Percentiles rank a stretch among this genome's conserved stretches.
Conservation (phyloP, 2,888 invertebrate species). For the Gortyna flavago region DNA sequence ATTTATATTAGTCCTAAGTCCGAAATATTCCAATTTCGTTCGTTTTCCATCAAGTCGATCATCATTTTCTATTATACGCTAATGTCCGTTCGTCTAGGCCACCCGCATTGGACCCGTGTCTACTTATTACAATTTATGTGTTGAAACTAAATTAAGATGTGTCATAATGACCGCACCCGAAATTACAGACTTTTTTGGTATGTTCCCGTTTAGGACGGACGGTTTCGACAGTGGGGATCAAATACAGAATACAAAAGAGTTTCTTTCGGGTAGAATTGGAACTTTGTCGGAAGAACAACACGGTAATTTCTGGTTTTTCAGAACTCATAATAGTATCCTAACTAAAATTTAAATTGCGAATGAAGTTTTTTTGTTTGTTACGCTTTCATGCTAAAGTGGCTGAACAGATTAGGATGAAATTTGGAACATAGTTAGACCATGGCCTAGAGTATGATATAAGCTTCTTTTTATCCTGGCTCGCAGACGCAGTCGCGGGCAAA, state of each 20-base stretch:
- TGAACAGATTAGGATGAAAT: not conserved
- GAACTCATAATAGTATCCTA: not conserved
- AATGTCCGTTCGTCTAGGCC: conserved; percentile 71
- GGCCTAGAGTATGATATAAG: too few species aligned
- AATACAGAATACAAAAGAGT: not conserved
- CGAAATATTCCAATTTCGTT: conserved; percentile 31
- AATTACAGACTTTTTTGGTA: conserved; percentile 75
- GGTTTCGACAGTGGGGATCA: conserved; percentile 57
- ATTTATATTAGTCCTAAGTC: conserved; percentile 24
- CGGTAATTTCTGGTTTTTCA: not conserved
- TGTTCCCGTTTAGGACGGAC: conserved; percentile 67
- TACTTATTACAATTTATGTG: conserved; percentile 86
- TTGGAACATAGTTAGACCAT: not conserved
- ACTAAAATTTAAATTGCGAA: not conserved
- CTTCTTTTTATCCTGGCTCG: not conserved
- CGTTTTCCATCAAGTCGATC: conserved; percentile 60
- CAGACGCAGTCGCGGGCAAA: not conserved
- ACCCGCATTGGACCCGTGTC: conserved; percentile 80
- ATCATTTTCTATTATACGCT: conserved; percentile 57
- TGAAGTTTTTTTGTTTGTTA: not conserved
- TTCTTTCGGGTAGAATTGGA: too few species aligned
- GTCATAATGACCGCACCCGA: conserved; percentile 87
- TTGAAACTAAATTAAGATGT: conserved; percentile 88
- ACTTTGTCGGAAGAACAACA: not conserved
- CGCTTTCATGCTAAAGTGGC: not conserved